Percentiles rank a stretch among this genome's conserved stretches.
Conservation (phyloP, 2,888 invertebrate genomes). For the Nasonia oneida region DNA sequence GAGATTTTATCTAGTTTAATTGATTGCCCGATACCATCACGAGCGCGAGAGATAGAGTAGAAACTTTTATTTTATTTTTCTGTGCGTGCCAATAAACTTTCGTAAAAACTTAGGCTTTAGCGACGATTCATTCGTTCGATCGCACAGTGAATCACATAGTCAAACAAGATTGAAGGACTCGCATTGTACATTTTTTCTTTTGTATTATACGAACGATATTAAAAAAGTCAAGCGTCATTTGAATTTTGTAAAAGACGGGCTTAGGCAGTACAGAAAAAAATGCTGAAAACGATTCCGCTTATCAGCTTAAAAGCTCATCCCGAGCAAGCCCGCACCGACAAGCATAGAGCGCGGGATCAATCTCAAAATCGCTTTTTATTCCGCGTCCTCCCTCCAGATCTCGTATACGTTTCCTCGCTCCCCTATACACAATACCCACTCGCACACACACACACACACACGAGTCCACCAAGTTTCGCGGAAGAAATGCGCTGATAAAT, state of each 20-base stretch:
- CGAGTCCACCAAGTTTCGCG: not conserved
- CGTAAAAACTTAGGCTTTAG: too few species aligned
- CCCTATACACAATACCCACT: not conserved
- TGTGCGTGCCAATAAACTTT: too few species aligned
- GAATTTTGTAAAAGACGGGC: not conserved
- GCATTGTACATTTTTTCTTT: too few species aligned
- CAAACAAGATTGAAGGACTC: too few species aligned
- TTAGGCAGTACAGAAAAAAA: not conserved
- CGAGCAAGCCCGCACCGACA: not conserved
- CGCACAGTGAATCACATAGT: too few species aligned
- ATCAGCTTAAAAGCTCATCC: constrained; percentile 12
- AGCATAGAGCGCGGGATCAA: not conserved
- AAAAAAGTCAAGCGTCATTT: not conserved
- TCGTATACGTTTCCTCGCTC: not conserved
- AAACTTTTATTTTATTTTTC: not conserved
- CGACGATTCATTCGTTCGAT: too few species aligned
- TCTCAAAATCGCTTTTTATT: constrained; percentile 23
- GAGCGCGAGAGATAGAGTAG: not conserved
- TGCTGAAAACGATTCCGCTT: not conserved
- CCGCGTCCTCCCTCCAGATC: not conserved
- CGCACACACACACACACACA: not conserved
- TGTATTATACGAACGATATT: not conserved
- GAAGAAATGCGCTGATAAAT: constrained; percentile 26
- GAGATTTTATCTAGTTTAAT: not conserved
- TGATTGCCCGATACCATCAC: not conserved